Evolutionary conservation across 2,113 vertebrate species (phyloP), one percentile per base, ranked within the genome.

Genomic region (Galbula dea): DNA sequence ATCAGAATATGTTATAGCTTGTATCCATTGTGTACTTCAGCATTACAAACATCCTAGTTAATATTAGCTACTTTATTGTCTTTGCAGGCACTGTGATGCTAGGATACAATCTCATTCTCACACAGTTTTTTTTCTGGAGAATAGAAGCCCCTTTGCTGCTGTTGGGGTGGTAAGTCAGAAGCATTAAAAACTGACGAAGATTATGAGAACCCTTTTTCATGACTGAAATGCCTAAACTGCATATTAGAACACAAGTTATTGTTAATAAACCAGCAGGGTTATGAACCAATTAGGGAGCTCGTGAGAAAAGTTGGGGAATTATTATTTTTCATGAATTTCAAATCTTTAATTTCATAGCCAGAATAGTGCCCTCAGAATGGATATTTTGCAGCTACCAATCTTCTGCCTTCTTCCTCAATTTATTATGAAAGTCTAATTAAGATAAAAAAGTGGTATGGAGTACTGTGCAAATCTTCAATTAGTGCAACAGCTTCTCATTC

Each of bases 351-450:
- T 86, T 86, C 71, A 55, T 63, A 85, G 11, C 30, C 3, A 1
- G 15, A 62, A 49, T 27, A 10, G 32, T 75, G 29, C 18, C 20
- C 23, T 85, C 32, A 30, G 27, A 74, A 13, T 71, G 34, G 57
- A 26, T 84, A 81, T 87, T 93, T 74, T n/a, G 3, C n/a, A 74
- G 17, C 51, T 71, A 81, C 86, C n/a, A 48, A 10, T 84, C 51
- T 86, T 14, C 24, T 84, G 34, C 10, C 20, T 71, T 72, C 76
- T 79, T 91, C 61, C 37, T 84, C 48, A 87, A 51, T 72, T 84
- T 75, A n/a, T 94, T 82, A 67, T 55, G 20, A 51, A 93, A 81
- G 54, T 54, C 46, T 93, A 75, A 93, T 87, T 87, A 89, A 91
- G 82, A 63, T 43, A 0, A 71, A 55, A 76, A 87, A 45, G 10